Base-by-base conservation (phyloP, 2,113 vertebrate species). In the Thalassarche chlororhynchos region DNA sequence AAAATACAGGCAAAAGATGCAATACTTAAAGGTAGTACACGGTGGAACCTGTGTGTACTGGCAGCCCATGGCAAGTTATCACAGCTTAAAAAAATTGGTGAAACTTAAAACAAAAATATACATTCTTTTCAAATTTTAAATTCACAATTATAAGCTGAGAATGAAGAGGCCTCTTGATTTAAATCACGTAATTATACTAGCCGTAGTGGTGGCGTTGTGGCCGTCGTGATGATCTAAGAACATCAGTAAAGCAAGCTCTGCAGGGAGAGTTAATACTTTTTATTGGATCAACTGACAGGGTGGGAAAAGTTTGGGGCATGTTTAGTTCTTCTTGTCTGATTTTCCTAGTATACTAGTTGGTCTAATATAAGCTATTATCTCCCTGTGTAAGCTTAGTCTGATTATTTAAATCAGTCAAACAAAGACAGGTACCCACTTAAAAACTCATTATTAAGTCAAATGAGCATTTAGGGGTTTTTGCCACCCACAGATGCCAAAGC, bases 401-500 rank as follows among this genome's bases (percentile, higher is more conserved):
- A 95, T 90, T 93, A 85, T 96, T 97, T 83, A 93, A 95, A 91
- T 94, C 49, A 96, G 66, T 94, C 75, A 97, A 91, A 93, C 91
- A 92, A 93, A 97, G 94, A 87, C 80, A 96, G 94, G 88, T 95
- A 95, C 69, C 60, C 83, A 93, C 72, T 96, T 93, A 87, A 95
- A 96, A 95, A 84, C 76, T 89, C 78, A 90, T 95, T 94, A 85
- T 85, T 97, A 91, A 97, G 66, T 96, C 93, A 93, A 97, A 97
- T 90, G 87, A 96, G 82, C 75, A 91, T 96, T 97, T 94, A 93
- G 75, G 84, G 74, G 14, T 1, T 52, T 83, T 91, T 96, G 78
- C 97, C 96, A 95, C 95, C 84, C 90, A 96, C 95, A 94, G 95
- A 94, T 96, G 93, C 90, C 96, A 93, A 95, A 95, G 74, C 82